Conservation (phyloP, 2,888 invertebrate genomes). For the Aphidius colemani region DNA sequence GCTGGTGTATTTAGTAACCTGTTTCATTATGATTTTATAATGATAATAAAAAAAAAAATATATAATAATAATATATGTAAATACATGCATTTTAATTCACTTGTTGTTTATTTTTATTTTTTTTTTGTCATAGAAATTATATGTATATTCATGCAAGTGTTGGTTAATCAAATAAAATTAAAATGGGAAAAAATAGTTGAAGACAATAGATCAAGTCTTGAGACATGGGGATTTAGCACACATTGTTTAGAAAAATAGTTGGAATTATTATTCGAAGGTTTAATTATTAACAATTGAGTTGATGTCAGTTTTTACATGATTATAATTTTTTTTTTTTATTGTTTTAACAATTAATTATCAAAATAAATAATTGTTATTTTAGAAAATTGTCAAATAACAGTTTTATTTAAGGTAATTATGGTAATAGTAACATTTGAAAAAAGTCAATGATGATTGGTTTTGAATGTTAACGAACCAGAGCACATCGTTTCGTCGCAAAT, state of each 20-base stretch:
- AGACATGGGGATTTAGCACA: too few species aligned
- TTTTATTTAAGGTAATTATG: too few species aligned
- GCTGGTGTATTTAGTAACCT: too few species aligned
- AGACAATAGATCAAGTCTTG: too few species aligned
- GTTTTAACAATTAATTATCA: too few species aligned
- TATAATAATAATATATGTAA: neutral
- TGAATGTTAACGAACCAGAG: slow-evolving; percentile 49
- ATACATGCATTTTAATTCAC: neutral
- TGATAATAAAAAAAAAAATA: neutral
- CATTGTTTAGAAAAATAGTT: too few species aligned
- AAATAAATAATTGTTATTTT: too few species aligned
- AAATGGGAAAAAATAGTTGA: slow-evolving; percentile 1
- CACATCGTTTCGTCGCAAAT: slow-evolving; percentile 53
- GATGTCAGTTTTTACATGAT: too few species aligned
- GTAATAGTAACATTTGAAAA: neutral
- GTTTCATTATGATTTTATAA: neutral
- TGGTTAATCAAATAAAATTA: slow-evolving; percentile 16
- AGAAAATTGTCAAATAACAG: too few species aligned
- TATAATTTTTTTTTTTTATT: too few species aligned
- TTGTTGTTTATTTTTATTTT: neutral
- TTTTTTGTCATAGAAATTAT: neutral
- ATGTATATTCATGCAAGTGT: slow-evolving; percentile 22
- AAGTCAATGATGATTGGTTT: slow-evolving; percentile 15
- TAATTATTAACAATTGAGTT: too few species aligned
- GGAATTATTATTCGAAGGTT: too few species aligned